Base-by-base conservation (phyloP, 2,888 invertebrate genomes). In the Cephonodes hylas region DNA sequence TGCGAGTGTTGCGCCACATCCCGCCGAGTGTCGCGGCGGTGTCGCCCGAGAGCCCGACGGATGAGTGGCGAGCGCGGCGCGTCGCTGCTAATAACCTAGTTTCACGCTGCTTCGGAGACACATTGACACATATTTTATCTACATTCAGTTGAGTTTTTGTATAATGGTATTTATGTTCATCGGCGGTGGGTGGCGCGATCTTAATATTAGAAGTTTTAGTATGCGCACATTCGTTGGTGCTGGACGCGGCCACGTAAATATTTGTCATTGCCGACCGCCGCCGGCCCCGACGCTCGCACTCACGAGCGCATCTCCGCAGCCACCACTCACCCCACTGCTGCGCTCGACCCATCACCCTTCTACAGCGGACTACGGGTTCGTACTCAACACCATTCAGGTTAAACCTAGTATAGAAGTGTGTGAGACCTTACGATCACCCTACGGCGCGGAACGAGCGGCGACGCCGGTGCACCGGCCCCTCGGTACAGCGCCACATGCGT, bases 181-280 rank as follows among this genome's bases (percentile, higher is more conserved):
- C 27, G 48, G 27, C 7, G 15, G 48, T 48, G 15, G 48, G 27
- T 15, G 27, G 15, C 8, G 5, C 25, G 25, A 27, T 27, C 27
- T 48, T 48, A 48, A 48, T 48, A 48, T 48, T 48, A 48, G 48
- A 48, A 7, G 25, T n/a, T 27, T 27, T 15, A 48, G n/a, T 48
- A 25, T 23, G 15, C 8, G 48, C 15, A n/a, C 25, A 25, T 8
- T n/a, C 6, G 10, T 34, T n/a, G 1, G n/a, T 13, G 13, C 3
- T 38, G 3, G 0, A 38, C 38, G n/a, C n/a, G 38, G 38, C 10
- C 4, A 38, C 38, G n/a, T 10, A 38, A 38, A 38, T n/a, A 38
- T 38, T 38, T 38, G 8, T n/a, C 13, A n/a, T 38, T n/a, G 3
- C 38, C 38, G 38, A 13, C 13, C n/a, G n/a, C n/a, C n/a, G n/a